These are phyloP conservation scores for Dermolepida albohirtum DNA, from an alignment of 2,888 invertebrate genomes.

Conservation along the genomic window DNA sequence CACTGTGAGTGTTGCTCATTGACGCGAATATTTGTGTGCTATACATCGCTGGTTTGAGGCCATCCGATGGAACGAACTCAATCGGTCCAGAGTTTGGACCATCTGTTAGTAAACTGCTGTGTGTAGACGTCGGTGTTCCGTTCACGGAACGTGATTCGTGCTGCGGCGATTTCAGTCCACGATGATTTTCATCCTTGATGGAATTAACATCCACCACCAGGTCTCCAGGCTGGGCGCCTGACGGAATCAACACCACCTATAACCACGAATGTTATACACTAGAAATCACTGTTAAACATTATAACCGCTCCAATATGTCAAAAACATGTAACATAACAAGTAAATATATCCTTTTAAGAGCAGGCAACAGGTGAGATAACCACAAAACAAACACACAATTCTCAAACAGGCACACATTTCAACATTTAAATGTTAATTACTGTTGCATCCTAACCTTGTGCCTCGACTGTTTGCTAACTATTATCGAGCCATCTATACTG, in stretches of 20 bases:
- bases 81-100: conserved; percentile 64
- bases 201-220: conserved; percentile 68
- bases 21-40: conserved; percentile 78
- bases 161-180: conserved; percentile 74
- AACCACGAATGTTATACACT: conserved; percentile 57
- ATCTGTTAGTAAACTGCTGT: conserved; percentile 73
- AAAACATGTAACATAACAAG: conserved; percentile 11
- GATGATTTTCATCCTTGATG: conserved; percentile 73
- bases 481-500: conserved; percentile 68
- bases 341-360: conserved; percentile 11
- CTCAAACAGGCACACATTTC: too few species aligned
- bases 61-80: conserved; percentile 67
- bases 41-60: conserved; percentile 70
- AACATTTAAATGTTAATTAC: conserved; percentile 1
- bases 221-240: conserved; percentile 61
- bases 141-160: conserved; percentile 76
- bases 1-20: conserved; percentile 65
- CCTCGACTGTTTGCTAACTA: conserved; percentile 68
- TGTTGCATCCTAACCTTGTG: conserved; percentile 67
- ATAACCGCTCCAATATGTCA: conserved; percentile 43
- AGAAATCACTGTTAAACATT: conserved; percentile 44
- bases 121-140: conserved; percentile 75
- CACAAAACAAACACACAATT: conserved; percentile 20
- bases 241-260: conserved; percentile 67
- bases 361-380: conserved; percentile 49